These are phyloP conservation scores for Clarias platycephalus DNA, from an alignment of 2,797 vertebrate genomes.

Conservation along the genomic window DNA sequence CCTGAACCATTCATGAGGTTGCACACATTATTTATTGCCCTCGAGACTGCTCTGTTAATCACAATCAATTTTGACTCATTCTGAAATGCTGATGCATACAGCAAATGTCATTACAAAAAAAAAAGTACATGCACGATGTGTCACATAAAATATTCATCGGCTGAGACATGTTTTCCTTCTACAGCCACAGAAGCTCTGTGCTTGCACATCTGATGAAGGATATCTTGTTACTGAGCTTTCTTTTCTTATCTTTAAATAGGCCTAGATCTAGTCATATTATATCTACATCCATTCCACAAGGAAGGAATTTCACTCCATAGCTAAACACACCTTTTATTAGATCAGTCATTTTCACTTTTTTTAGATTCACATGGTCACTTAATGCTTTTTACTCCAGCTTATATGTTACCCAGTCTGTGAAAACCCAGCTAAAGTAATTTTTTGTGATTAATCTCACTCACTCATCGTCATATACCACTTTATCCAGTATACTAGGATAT, in stretches of 20 bases:
- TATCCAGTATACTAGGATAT: too few species aligned
- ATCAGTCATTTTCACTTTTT: neutral
- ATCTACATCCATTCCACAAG: too few species aligned
- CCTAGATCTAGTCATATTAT: too few species aligned
- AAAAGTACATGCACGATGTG: neutral
- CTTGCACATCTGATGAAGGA: neutral
- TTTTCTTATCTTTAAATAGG: neutral
- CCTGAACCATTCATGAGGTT: neutral
- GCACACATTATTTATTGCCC: neutral
- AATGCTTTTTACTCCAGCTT: neutral
- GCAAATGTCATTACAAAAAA: neutral
- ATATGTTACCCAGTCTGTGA: too few species aligned
- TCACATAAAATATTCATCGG: neutral
- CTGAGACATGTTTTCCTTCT: neutral
- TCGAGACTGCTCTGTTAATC: neutral
- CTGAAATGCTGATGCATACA: neutral
- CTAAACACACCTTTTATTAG: neutral
- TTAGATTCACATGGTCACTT: neutral
- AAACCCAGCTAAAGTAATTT: too few species aligned
- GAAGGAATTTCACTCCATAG: neutral
- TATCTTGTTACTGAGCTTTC: neutral
- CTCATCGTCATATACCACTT: too few species aligned
- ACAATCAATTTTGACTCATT: neutral
- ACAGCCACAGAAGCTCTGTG: neutral
- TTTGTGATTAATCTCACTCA: too few species aligned